phyloP scores from a whole-genome alignment of 1,140 invertebrate species.

The Lysiphlebus fabarum region DNA sequence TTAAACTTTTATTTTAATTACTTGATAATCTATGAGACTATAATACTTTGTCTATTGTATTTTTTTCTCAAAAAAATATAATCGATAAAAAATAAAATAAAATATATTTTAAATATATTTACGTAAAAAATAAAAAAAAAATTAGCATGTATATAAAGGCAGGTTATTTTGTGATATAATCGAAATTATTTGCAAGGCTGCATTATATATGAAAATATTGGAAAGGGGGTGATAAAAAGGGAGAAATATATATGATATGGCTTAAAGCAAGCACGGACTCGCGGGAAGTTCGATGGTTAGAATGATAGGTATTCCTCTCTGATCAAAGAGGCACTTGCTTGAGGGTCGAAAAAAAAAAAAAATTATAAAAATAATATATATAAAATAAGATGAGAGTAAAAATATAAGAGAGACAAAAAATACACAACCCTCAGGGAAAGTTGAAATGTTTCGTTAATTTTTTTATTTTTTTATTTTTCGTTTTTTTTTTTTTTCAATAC shows the following conservation, averaged over 20 bases:
- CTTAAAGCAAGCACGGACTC: constrained; percentile 22
- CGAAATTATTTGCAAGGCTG: constrained; percentile 23
- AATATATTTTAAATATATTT: constrained; percentile 1
- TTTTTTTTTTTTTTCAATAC: no score
- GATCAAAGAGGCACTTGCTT: constrained; percentile 1
- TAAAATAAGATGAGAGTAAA: no score
- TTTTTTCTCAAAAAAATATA: neutral
- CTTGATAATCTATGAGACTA: no score
- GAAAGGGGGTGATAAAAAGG: constrained; percentile 11
- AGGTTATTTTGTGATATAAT: constrained; percentile 20
- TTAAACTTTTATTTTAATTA: no score
- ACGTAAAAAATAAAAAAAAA: constrained; percentile 3
- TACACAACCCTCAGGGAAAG: no score
- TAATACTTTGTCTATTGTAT: no score
- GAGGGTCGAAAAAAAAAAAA: no score
- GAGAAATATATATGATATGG: neutral
- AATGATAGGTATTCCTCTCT: constrained; percentile 22
- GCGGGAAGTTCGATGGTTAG: constrained; percentile 22
- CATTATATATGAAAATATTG: constrained; percentile 19
- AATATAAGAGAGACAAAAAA: no score
- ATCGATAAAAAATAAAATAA: constrained; percentile 5
- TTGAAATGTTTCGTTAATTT: no score
- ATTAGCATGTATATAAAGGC: constrained; percentile 3
- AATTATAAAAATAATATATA: no score
- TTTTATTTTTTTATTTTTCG: no score